Evolutionary conservation across 2,113 vertebrate genomes (phyloP), one percentile per base, ranked within the genome.

Genomic region (Shinisaurus crocodilurus): DNA sequence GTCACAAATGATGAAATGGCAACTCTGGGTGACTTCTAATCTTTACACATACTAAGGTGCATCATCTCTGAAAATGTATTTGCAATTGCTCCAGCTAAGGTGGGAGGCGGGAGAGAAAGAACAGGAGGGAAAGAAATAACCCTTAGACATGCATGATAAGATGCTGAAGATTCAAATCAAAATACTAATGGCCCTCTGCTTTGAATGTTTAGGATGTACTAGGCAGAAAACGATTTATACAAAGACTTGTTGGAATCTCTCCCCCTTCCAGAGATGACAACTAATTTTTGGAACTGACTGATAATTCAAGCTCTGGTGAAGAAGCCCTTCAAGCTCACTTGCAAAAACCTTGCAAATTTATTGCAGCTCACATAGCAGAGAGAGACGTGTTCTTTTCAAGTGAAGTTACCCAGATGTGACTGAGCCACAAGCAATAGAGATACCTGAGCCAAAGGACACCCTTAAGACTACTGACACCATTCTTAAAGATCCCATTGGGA

Each of bases 231-330:
- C 85, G 40, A 88, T 92, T 88, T 85, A 15, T 74, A 82, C 69
- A 0, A 88, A 32, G 40, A 25, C 32, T 25, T 79, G 1, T 50
- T 88, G 75, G 6, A 82, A 93, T 95, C 93, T 88, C 37, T 80
- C 45, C 23, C 1, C 9, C 65, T 77, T 45, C 89, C 1, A 0
- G 88, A 93, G 54, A 0, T 92, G 91, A 82, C 84, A 89, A 75
- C 75, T 90, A 85, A 90, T 93, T 95, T 63, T 90, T 80, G 57
- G 45, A 63, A 83, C 86, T 92, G 80, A 88, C 40, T 92, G 79
- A 48, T 93, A 88, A 93, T 90, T 93, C 92, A 90, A 90, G 86
- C 54, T 94, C 91, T 92, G 48, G 7, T 92, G 89, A 94, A n/a
- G 63, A 93, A 93, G 67, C 13, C 84, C 82, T 95, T 94, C 92